Evolutionary conservation across 2,888 invertebrate genomes (phyloP).

Genomic region (Calliscelio sp.): DNA sequence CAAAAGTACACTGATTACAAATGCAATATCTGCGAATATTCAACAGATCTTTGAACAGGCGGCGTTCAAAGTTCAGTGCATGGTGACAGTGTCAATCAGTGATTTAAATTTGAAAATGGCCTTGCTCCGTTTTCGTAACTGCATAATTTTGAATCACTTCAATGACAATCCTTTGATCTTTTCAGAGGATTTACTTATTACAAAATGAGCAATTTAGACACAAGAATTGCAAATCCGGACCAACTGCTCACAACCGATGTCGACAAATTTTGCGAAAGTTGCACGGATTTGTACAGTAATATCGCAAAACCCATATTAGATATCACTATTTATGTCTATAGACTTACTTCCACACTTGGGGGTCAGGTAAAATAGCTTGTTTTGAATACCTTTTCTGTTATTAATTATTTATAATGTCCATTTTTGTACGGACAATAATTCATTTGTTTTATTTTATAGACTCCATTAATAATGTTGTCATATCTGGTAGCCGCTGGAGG

Average conservation of each 20-base stretch:
- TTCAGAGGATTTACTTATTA: constrained; percentile 97
- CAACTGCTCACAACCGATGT: constrained; percentile 98
- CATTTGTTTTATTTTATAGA: constrained; percentile 89
- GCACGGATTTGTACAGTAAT: constrained; percentile 98
- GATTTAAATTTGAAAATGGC: constrained; percentile 51
- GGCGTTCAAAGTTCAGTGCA: constrained; percentile 52
- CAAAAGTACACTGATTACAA: constrained; percentile 6
- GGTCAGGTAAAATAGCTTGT: constrained; percentile 87
- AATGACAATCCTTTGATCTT: constrained; percentile 63
- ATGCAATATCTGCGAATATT: constrained; percentile 32
- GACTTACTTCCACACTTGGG: constrained; percentile 94
- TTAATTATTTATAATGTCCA: neutral
- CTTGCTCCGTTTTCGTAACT: neutral
- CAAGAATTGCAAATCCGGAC: constrained; percentile 97
- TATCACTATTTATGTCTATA: constrained; percentile 96
- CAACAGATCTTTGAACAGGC: constrained; percentile 13
- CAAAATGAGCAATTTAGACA: constrained; percentile 98
- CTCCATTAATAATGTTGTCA: constrained; percentile 94
- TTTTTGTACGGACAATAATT: no score
- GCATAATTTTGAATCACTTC: neutral
- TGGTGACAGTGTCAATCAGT: neutral
- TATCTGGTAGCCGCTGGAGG: constrained; percentile 96
- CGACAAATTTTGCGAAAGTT: constrained; percentile 98
- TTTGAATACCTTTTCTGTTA: no score
- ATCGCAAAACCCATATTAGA: constrained; percentile 98